These are phyloP conservation scores for Mastomys natalensis DNA, from an alignment of 2,113 vertebrate genomes.

Conservation along the genomic window DNA sequence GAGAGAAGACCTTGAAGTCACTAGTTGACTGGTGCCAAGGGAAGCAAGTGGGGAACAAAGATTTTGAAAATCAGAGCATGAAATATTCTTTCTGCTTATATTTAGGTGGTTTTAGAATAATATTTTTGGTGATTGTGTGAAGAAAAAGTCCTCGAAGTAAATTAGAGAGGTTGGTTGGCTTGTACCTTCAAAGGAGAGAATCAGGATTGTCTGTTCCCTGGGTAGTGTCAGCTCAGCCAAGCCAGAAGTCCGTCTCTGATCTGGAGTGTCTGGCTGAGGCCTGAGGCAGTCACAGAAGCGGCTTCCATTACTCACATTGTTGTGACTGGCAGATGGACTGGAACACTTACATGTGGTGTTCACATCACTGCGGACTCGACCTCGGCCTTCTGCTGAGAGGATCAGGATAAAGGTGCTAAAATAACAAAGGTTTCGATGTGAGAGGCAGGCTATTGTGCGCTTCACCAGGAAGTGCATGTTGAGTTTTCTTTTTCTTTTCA, in stretches of 20 bases:
- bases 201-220: background rate
- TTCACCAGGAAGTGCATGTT: background rate
- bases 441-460: background rate
- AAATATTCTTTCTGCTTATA: background rate
- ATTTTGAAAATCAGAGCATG: background rate
- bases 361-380: constrained; percentile 54
- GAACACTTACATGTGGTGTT: constrained; percentile 61
- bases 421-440: background rate
- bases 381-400: constrained; percentile 9
- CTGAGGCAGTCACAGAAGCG: constrained; percentile 2
- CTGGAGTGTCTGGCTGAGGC: background rate
- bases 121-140: constrained; percentile 13
- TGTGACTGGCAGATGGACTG: constrained; percentile 62
- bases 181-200: constrained; percentile 33
- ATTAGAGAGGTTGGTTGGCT: constrained; percentile 12
- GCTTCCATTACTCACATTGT: constrained; percentile 32
- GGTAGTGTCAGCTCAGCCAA: constrained; percentile 27
- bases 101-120: background rate
- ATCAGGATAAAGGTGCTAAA: background rate
- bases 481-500: background rate
- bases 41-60: background rate
- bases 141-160: constrained; percentile 21
- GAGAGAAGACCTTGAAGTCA: background rate
- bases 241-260: background rate
- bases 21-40: background rate